Percentiles rank a stretch among this genome's conserved stretches.
Conservation (phyloP, 2,797 vertebrate species). For the Hypotaenidia okinawae region DNA sequence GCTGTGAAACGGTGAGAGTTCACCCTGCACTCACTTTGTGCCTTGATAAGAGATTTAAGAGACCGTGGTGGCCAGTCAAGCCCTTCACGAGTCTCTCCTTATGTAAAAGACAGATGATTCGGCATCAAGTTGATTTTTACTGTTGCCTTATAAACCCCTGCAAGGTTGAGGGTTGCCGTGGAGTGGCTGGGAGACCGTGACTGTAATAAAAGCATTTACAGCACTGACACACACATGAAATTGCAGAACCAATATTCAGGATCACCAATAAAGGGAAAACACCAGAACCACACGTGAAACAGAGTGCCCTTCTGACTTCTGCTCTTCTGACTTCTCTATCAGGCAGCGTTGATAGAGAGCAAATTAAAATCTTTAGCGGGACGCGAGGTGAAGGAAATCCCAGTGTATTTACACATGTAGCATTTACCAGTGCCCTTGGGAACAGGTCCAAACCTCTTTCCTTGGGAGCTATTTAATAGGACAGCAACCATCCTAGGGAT, state of each 20-base stretch:
- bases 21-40: background rate
- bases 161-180: background rate
- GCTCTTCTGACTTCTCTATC: background rate
- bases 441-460: background rate
- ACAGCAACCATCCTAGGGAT: background rate
- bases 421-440: background rate
- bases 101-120: background rate
- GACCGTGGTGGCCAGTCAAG: background rate
- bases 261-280: background rate
- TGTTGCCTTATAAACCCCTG: background rate
- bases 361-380: background rate
- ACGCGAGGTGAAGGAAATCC: background rate
- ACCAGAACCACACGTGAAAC: background rate
- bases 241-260: background rate
- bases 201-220: background rate
- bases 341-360: background rate
- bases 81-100: background rate
- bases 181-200: background rate
- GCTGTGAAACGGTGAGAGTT: background rate
- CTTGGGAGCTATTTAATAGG: background rate
- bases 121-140: background rate
- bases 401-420: background rate
- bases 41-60: background rate
- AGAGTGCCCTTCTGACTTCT: background rate
- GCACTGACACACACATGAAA: rapidly evolving